These are phyloP conservation scores for Bos taurus DNA, from an alignment of 2,113 vertebrate genomes.

Conservation along the genomic window DNA sequence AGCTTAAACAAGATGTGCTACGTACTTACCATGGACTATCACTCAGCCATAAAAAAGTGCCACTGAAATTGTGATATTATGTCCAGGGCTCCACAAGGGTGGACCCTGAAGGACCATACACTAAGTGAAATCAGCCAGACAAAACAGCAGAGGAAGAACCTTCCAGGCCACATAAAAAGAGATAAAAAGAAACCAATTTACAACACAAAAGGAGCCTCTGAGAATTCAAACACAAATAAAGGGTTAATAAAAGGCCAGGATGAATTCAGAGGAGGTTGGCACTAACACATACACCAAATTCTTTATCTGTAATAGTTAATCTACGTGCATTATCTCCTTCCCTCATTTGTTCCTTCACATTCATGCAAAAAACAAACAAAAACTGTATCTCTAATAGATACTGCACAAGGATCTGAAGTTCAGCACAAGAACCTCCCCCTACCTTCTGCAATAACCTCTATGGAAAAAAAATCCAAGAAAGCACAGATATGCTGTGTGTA, in stretches of 20 bases:
- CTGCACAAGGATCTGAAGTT: no score
- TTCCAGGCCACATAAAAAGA: not conserved
- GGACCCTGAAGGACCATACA: not conserved
- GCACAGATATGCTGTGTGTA: not conserved
- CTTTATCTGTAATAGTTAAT: not conserved
- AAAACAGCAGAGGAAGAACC: no score
- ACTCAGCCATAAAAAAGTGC: not conserved
- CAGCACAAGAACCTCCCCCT: not conserved
- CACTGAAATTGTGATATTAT: not conserved
- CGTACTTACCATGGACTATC: no score
- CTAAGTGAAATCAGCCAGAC: not conserved
- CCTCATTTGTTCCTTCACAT: not conserved
- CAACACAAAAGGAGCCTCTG: not conserved
- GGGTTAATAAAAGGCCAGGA: not conserved
- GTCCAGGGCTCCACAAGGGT: not conserved
- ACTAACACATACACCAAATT: rapidly evolving
- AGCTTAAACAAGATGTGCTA: no score
- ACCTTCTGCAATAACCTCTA: not conserved
- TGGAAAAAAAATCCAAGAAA: not conserved
- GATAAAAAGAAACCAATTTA: not conserved
- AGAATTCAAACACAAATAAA: not conserved
- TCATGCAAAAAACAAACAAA: not conserved
- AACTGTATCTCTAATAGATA: not conserved
- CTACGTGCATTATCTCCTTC: not conserved
- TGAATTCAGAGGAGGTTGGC: not conserved